These are phyloP conservation scores for Channa striata DNA, from an alignment of 2,797 vertebrate species.

Conservation along the genomic window DNA sequence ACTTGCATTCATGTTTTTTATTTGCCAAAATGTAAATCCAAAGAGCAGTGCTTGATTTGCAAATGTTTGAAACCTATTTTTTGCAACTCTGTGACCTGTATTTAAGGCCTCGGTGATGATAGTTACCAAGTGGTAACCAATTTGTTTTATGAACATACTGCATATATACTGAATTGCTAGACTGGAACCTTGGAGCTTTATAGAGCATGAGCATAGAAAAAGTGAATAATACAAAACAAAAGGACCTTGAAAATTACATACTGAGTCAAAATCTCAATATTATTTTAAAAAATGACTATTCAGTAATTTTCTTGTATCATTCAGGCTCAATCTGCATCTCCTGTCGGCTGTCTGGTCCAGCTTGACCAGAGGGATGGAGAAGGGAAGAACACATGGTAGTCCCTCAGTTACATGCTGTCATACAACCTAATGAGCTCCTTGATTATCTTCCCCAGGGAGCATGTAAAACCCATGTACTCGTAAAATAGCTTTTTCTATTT, in stretches of 20 bases:
- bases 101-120: no score
- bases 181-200: no score
- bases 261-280: not conserved
- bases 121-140: no score
- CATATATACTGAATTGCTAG: no score
- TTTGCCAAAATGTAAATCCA: no score
- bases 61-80: no score
- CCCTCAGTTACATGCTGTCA: slow-evolving; percentile 70
- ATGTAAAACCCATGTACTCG: slow-evolving; percentile 50
- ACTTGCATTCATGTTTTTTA: no score
- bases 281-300: not conserved
- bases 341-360: slow-evolving; percentile 43
- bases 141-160: no score
- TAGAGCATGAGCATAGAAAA: not conserved
- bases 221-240: not conserved
- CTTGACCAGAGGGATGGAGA: slow-evolving; percentile 62
- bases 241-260: no score
- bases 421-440: slow-evolving; percentile 72
- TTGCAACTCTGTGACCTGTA: no score
- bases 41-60: no score
- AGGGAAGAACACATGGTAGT: slow-evolving; percentile 73
- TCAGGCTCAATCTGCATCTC: slow-evolving; percentile 27
- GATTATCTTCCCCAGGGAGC: slow-evolving; percentile 80
- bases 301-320: not conserved
- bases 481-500: slow-evolving; percentile 63